Percentiles rank a stretch among this genome's conserved stretches.
phyloP scores from a whole-genome alignment of 2,888 invertebrate species.

The Synergus gifuensis region DNA sequence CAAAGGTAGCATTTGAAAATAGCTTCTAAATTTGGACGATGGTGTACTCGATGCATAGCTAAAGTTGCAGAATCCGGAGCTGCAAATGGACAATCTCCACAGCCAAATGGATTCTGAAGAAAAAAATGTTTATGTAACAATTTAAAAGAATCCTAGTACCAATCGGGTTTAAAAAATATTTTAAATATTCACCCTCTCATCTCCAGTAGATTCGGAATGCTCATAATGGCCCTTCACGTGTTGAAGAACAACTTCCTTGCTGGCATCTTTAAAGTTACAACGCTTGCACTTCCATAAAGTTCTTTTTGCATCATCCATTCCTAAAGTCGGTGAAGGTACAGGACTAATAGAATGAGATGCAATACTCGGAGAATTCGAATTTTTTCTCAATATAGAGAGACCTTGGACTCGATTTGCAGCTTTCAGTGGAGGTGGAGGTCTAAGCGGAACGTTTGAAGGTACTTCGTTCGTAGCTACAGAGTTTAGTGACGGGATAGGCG shows the following conservation, averaged over 20 bases:
- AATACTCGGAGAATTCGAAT: conserved; percentile 55
- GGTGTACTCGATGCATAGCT: conserved; percentile 84
- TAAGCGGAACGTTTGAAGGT: conserved; percentile 61
- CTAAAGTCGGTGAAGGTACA: conserved; percentile 46
- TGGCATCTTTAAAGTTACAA: conserved; percentile 88
- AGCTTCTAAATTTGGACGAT: conserved; percentile 84
- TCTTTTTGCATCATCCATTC: conserved; percentile 82
- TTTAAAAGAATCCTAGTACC: background rate
- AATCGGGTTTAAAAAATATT: background rate
- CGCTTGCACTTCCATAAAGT: conserved; percentile 94
- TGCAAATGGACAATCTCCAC: conserved; percentile 87
- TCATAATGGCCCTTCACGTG: conserved; percentile 85
- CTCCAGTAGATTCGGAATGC: conserved; percentile 65
- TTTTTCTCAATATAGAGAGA: conserved; percentile 68
- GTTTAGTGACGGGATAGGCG: conserved; percentile 56
- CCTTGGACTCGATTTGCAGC: conserved; percentile 78
- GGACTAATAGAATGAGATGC: conserved; percentile 53
- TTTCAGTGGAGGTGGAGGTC: conserved; percentile 81
- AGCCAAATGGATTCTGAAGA: conserved; percentile 73
- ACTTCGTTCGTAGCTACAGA: conserved; percentile 55
- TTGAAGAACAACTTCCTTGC: conserved; percentile 82
- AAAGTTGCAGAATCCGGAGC: conserved; percentile 81
- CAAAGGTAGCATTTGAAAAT: conserved; percentile 90
- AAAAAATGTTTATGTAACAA: conserved; percentile 14
- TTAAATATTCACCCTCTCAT: conserved; percentile 54